phyloP scores from a whole-genome alignment of 2,113 vertebrate genomes.

The Pelecanus crispus region DNA sequence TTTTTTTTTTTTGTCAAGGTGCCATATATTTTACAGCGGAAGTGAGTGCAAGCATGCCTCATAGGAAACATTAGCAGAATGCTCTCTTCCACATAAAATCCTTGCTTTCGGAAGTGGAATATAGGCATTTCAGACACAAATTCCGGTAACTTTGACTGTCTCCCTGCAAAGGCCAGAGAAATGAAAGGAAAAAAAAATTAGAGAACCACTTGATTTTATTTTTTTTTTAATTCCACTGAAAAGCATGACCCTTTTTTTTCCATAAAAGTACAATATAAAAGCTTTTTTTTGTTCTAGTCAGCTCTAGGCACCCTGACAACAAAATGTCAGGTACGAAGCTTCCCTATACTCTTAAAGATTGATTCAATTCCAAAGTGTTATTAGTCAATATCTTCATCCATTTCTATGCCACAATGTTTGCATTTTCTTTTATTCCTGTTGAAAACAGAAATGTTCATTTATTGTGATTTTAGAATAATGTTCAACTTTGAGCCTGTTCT shows the following conservation, averaged over 20 bases:
- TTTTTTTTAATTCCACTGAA: background rate
- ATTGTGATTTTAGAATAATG: background rate
- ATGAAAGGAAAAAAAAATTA: background rate
- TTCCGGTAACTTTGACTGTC: background rate
- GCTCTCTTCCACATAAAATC: background rate
- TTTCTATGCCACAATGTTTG: background rate
- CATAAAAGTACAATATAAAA: background rate
- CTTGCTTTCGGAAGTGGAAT: background rate
- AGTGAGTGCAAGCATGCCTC: rapidly evolving
- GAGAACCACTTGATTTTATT: background rate
- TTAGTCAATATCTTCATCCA: background rate
- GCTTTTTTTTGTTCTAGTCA: background rate
- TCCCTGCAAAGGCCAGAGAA: background rate
- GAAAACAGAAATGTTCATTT: background rate
- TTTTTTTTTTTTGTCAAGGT: too few species aligned
- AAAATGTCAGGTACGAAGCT: background rate
- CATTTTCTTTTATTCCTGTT: background rate
- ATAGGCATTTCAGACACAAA: background rate
- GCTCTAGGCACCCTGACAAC: background rate
- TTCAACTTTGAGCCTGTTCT: background rate
- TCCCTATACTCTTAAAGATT: background rate
- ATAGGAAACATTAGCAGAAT: background rate
- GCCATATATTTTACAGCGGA: rapidly evolving
- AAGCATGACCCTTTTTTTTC: background rate
- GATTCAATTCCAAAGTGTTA: background rate